These are phyloP conservation scores for Troides helena DNA, from an alignment of 2,888 invertebrate species.

Conservation along the genomic window DNA sequence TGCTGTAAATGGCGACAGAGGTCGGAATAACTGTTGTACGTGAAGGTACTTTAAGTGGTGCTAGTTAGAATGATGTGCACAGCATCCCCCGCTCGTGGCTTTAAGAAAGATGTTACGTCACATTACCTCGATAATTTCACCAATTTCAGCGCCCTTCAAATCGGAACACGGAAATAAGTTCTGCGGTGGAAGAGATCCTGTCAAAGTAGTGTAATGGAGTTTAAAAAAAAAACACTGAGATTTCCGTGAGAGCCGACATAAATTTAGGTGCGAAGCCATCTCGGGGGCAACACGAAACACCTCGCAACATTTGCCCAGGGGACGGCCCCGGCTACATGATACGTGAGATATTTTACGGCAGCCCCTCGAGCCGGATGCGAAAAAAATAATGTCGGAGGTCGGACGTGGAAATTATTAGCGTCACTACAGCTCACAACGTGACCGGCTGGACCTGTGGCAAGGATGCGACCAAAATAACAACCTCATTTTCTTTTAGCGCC, in stretches of 20 bases:
- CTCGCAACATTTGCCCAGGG: slow-evolving; percentile 10
- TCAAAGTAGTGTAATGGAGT: no score
- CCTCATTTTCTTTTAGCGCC: neutral
- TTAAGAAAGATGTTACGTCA: no score
- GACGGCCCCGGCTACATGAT: slow-evolving; percentile 8
- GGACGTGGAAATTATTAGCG: slow-evolving; percentile 20
- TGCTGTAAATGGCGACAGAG: no score
- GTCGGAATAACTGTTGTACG: no score
- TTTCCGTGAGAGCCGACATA: neutral
- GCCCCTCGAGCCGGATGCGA: slow-evolving; percentile 2
- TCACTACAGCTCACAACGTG: slow-evolving; percentile 21
- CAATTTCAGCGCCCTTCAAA: no score
- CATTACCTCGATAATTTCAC: no score
- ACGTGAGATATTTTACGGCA: slow-evolving; percentile 21
- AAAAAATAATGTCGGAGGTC: slow-evolving; percentile 16
- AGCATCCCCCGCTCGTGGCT: no score
- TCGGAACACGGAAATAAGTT: no score
- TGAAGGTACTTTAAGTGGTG: no score
- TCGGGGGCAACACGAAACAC: slow-evolving; percentile 7
- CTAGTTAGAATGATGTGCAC: no score
- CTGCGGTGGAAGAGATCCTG: no score
- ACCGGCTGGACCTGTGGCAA: neutral
- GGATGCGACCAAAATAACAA: neutral
- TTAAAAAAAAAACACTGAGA: no score
- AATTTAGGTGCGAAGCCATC: neutral